Conservation (phyloP, 2,888 invertebrate genomes). For the Aspidapion aeneum region DNA sequence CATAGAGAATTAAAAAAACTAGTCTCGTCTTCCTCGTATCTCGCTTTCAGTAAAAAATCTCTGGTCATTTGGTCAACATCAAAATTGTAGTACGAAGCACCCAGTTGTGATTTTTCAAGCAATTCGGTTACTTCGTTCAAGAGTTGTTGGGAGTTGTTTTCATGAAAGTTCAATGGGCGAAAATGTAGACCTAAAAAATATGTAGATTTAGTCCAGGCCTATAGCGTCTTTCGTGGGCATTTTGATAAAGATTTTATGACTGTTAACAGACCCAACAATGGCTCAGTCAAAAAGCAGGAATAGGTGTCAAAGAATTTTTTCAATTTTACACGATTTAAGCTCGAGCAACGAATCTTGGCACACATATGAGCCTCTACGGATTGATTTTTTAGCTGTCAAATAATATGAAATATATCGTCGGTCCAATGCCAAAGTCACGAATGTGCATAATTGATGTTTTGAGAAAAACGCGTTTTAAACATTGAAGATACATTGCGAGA, state of each 20-base stretch:
- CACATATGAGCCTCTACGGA: too few species aligned
- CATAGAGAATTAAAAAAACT: constrained; percentile 51
- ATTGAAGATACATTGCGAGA: too few species aligned
- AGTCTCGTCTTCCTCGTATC: constrained; percentile 51
- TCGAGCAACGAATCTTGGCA: too few species aligned
- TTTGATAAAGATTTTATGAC: not conserved
- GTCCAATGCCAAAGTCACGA: too few species aligned
- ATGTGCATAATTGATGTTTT: too few species aligned
- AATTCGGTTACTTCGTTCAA: constrained; percentile 43
- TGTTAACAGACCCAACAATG: constrained; percentile 8
- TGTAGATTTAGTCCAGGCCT: constrained; percentile 12
- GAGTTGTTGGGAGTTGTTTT: constrained; percentile 40
- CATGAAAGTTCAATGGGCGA: constrained; percentile 34
- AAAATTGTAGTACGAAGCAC: constrained; percentile 47
- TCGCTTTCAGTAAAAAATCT: constrained; percentile 52
- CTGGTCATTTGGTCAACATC: constrained; percentile 46
- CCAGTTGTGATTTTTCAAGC: constrained; percentile 46
- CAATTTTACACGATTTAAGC: too few species aligned
- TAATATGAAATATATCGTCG: too few species aligned
- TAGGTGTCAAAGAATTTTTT: too few species aligned
- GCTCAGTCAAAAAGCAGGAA: too few species aligned
- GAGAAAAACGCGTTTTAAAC: too few species aligned
- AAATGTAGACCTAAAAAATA: constrained; percentile 34
- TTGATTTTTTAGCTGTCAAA: too few species aligned
- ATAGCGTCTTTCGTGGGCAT: too few species aligned